Base-by-base conservation (phyloP, 2,888 invertebrate genomes). In the Folsomia manolachei region DNA sequence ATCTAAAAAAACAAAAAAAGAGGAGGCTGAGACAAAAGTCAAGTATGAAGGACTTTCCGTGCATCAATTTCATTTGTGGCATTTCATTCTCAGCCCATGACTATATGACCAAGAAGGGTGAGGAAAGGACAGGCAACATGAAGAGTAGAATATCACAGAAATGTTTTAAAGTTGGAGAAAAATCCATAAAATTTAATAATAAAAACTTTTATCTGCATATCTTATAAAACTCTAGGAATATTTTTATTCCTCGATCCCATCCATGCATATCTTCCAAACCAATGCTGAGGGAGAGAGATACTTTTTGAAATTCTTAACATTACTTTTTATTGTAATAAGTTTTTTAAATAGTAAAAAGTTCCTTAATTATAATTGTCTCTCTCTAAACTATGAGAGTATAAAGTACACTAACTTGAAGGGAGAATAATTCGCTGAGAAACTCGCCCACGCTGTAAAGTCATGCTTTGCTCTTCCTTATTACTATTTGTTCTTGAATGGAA, bases 341-440 rank as follows among this genome's bases (percentile, higher is more conserved):
- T 77, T 75, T 73, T 72, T 75, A 62, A 77, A 77, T 77, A 73
- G 74, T 72, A 77, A 70, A 77, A 77, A 77, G 72, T 77, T 77
- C 75, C 72, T 77, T 77, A 77, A 77, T 77, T 77, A 77, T 74
- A 75, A 75, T 75, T 74, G 75, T 73, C 77, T 74, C 69, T n/a
- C n/a, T n/a, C n/a, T n/a, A 65, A 74, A 77, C 77, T 68, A 75
- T 24, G 21, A 53, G 56, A 65, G 52, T 64, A 52, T 63, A 70
- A 65, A 39, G 39, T 39, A 14, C 14, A 39, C 7, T 63, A 65
- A 60, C 70, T 70, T 52, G 63, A 27, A 23, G 26, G 52, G 53
- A 56, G 67, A 67, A 67, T 67, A 39, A 39, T 39, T 9, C 14
- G 39, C 39, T 39, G 14, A 39, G 39, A 39, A n/a, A n/a, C n/a